Percentiles rank a stretch among this genome's conserved stretches.
Conservation (phyloP, 2,797 vertebrate genomes). For the Sylvia borin region DNA sequence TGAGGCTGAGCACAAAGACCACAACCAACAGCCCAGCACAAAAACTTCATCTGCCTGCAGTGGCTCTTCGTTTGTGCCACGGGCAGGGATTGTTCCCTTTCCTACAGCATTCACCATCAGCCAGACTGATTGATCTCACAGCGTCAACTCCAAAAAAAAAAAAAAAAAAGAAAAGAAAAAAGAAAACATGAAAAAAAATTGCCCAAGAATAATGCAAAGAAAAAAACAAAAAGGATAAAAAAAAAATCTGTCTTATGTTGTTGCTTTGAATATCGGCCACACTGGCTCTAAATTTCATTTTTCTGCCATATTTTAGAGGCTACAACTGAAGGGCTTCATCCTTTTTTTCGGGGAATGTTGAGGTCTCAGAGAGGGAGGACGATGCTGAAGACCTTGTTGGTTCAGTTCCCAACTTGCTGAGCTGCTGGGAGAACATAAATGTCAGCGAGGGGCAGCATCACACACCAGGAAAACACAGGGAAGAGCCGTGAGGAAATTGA, state of each 20-base stretch:
- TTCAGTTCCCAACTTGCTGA: background rate
- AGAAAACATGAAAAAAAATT: no score
- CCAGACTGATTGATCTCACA: background rate
- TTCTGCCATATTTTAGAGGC: background rate
- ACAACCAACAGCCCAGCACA: background rate
- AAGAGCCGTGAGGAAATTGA: background rate
- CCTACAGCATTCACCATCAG: background rate
- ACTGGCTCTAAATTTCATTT: background rate
- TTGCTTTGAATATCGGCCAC: background rate
- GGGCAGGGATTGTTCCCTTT: background rate
- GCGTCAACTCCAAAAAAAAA: background rate
- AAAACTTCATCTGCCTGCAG: background rate
- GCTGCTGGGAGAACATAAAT: background rate
- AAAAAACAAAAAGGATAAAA: rapidly evolving
- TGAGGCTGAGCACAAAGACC: background rate
- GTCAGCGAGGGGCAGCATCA: background rate
- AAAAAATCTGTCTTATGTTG: background rate
- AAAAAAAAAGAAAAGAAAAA: no score
- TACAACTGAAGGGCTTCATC: background rate
- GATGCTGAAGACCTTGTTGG: background rate
- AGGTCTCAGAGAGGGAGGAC: background rate
- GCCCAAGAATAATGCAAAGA: background rate
- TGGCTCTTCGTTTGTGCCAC: background rate
- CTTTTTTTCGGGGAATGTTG: rapidly evolving
- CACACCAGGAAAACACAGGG: rapidly evolving